Evolutionary conservation across 2,113 vertebrate species (phyloP), one percentile per base, ranked within the genome.

Genomic region (Sterna hirundo): DNA sequence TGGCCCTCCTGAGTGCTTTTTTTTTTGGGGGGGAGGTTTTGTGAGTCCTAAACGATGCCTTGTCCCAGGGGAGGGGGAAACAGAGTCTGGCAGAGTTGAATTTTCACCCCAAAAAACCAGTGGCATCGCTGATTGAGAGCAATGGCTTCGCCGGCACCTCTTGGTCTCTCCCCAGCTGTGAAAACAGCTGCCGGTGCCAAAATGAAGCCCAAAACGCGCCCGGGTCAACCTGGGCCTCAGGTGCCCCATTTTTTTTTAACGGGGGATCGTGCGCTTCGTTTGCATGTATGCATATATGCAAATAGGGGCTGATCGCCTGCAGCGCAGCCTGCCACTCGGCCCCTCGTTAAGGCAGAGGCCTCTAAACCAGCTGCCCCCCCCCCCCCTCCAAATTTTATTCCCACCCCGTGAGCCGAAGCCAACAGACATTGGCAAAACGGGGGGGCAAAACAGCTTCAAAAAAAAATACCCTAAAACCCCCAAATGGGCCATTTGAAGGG

Each of bases 221-320:
- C 0, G 36, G 92, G 70, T 70, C 82, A 47, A 76, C 27, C 34
- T 10, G n/a, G 83, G 55, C 62, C 81, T 81, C 70, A 55, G 40
- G 86, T 80, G 80, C 82, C 95, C 83, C 40, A 10, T 68, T 94
- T 88, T 19, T 71, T 82, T 44, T 26, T 42, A 76, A 91, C 82
- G 21, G 66, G 49, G 60, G 86, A 74, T 83, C 6, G 1, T 6
- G 44, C 60, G 55, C 84, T 42, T 57, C 64, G 93, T 98, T 94
- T 97, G 90, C 96, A 97, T 96, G 2, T 51, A 49, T 46, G 68
- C 78, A 80, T 52, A 94, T 92, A 96, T 96, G 96, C 94, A 98
- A 98, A 98, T 86, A 29, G 70, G 64, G 30, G 26, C 19, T n/a
- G 66, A 64, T 17, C 62, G 26, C 44, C 47, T 6, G 11, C 66